phyloP scores from a whole-genome alignment of 2,113 vertebrate genomes.

The Anthoscopus minutus region DNA sequence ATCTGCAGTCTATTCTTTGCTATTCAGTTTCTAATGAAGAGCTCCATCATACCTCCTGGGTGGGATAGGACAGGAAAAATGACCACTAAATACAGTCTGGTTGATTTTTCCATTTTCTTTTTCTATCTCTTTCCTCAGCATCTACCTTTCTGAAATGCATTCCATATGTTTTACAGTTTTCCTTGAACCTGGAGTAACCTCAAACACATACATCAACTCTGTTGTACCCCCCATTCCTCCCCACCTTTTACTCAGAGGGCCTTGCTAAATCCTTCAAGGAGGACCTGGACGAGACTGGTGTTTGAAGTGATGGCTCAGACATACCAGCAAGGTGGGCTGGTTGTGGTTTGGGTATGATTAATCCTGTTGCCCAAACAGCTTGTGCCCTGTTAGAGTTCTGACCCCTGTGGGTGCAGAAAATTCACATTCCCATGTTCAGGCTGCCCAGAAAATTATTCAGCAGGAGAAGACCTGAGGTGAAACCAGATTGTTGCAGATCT shows the following conservation, averaged over 20 bases:
- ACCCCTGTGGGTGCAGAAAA: background rate
- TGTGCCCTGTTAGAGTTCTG: background rate
- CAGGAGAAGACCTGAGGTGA: background rate
- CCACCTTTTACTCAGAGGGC: background rate
- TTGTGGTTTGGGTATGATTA: background rate
- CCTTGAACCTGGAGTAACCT: background rate
- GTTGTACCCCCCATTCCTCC: background rate
- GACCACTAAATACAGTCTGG: background rate
- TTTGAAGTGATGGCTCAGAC: background rate
- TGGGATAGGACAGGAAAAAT: background rate
- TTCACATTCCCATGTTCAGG: background rate
- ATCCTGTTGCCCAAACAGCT: background rate
- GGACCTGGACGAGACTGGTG: background rate
- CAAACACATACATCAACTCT: background rate
- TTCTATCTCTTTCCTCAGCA: background rate
- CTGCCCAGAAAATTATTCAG: background rate
- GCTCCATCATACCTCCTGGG: background rate
- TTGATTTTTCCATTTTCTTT: background rate
- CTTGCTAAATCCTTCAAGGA: background rate
- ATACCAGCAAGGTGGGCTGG: background rate
- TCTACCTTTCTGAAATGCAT: background rate
- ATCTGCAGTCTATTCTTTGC: background rate
- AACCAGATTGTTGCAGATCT: background rate
- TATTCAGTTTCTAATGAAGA: background rate
- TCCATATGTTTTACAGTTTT: background rate